Evolutionary conservation across 1,140 invertebrate genomes (phyloP), one percentile per base, ranked within the genome.

Genomic region (Drosophila bifasciata): DNA sequence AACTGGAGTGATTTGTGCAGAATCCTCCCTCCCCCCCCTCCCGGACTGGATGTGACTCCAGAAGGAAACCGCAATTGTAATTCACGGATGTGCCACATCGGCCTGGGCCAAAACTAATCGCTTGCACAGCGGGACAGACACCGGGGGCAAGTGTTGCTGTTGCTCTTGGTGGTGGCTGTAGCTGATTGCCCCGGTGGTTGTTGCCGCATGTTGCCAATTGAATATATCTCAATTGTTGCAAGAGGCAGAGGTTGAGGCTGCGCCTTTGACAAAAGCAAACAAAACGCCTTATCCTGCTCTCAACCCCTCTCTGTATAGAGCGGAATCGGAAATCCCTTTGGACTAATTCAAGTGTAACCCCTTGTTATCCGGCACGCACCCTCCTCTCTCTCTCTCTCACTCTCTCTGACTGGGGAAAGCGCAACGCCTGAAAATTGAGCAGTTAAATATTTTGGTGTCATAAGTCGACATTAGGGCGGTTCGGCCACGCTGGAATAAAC

Each of bases 371-470:
- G 39, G 45, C 25, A 46, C 9, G 36, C 71, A 43, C 13, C 25
- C 17, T 46, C 53, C 50, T 36, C 51, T 25, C 59, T n/a, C n/a
- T n/a, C n/a, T n/a, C n/a, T n/a, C n/a, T n/a, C n/a, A n/a, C n/a
- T n/a, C n/a, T 36, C 41, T 19, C 36, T 36, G 32, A 28, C 76
- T 50, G 59, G 21, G 60, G 21, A 70, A 83, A 71, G 75, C 78
- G 59, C 78, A 86, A 70, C 45, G 69, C 50, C 68, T 50, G 79
- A 79, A 88, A 90, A 89, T 85, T 85, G 79, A 89, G 83, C 89
- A 89, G 80, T 90, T 88, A 86, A 89, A 89, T 71, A 89, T 84
- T 90, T 90, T 80, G 89, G 89, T 91, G 89, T 91, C 81, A 91
- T 86, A 91, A 91, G 89, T 89, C 79, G 89, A 43, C 67, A 80